Base-by-base conservation (phyloP, 2,888 invertebrate species). In the Mesorhabditis spiculigera region DNA sequence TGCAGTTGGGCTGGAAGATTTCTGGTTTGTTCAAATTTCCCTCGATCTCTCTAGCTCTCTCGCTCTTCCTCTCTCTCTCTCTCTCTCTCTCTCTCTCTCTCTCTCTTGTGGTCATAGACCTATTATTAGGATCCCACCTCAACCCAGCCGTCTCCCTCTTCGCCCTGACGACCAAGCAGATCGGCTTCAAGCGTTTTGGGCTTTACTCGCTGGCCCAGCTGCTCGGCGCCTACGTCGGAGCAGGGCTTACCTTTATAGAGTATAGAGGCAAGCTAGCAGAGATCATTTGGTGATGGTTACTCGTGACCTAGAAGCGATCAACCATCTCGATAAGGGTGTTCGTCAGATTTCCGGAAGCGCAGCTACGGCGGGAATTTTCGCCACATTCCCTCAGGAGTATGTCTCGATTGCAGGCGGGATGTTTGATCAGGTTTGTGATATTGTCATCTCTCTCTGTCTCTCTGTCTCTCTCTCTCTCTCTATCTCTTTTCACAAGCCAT, bases 131-230 rank as follows among this genome's bases (percentile, higher is more conserved):
- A 6, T 50, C 50, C 6, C 50, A 50, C 13, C 50, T 50, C 50
- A 50, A 50, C 13, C 50, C 50, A 50, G 50, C 50, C 50, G 50
- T 50, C 13, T 50, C 50, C 50, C 50, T 50, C 50, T 50, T 50
- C 13, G 50, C 50, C 8, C 13, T 6, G 50, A 50, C 8, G 8
- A 50, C 50, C 6, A 50, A 50, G 50, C 50, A 50, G 13, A 50
- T 50, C 50, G 6, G 8, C 8, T 50, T 50, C 50, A 50, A 50
- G 50, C 6, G 50, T 10, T 50, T 50, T 50, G 8, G 6, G 8
- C 50, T 50, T 50, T 50, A 50, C 13, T 50, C 50, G 8, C 50
- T 50, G 6, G 50, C 50, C 13, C 50, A 50, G 13, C 6, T 50
- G 8, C 8, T 13, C 13, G 50, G 50, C 8, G 50, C 50, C 50